phyloP scores from a whole-genome alignment of 2,797 vertebrate genomes.

The Tragopan temminckii region DNA sequence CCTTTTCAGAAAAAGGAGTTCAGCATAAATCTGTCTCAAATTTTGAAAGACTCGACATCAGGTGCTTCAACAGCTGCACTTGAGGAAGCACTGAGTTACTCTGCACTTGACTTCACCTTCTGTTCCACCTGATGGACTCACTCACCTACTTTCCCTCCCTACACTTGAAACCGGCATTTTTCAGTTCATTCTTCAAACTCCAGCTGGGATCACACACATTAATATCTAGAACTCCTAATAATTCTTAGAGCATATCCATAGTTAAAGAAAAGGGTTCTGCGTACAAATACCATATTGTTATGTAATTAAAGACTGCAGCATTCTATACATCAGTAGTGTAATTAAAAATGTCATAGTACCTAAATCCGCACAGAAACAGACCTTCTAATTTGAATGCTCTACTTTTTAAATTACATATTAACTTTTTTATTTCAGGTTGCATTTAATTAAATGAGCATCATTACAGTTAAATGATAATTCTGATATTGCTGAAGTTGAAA shows the following conservation, averaged over 20 bases:
- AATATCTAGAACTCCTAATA: background rate
- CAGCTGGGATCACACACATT: background rate
- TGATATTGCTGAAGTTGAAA: slow-evolving; percentile 19
- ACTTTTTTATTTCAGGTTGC: background rate
- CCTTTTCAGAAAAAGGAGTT: background rate
- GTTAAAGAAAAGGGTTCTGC: background rate
- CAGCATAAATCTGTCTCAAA: background rate
- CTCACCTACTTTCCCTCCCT: fast-evolving
- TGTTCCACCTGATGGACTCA: background rate
- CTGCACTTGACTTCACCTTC: background rate
- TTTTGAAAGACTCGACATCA: background rate
- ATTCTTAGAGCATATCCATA: background rate
- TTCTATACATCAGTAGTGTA: background rate
- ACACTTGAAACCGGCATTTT: background rate
- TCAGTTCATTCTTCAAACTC: background rate
- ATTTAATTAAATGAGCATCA: slow-evolving; percentile 28
- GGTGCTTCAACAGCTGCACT: background rate
- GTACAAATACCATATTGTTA: background rate
- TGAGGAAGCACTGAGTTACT: background rate
- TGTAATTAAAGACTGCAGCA: background rate
- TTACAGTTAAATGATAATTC: slow-evolving; percentile 25
- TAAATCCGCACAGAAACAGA: background rate
- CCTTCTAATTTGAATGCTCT: slow-evolving; percentile 2
- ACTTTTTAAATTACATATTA: slow-evolving; percentile 24
- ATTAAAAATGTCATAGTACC: background rate